Evolutionary conservation across 2,888 invertebrate species (phyloP), one percentile per base, ranked within the genome.

Genomic region (Coelinius sp.): DNA sequence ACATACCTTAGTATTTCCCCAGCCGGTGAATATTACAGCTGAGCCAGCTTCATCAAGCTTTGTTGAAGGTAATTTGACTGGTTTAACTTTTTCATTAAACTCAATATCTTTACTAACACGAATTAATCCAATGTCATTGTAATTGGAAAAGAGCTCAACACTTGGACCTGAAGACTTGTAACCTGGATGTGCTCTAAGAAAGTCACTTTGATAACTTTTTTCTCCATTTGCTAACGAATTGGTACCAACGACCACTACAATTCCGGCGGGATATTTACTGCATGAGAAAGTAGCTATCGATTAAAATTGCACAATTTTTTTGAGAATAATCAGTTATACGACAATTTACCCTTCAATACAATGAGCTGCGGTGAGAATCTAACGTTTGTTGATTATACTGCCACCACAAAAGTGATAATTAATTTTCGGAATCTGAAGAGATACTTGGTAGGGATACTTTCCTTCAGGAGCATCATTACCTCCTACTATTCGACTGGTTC

Each of bases 301-400:
- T n/a, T n/a, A n/a, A n/a, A n/a, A n/a, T n/a, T n/a, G n/a, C n/a
- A n/a, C n/a, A n/a, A n/a, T n/a, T n/a, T n/a, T n/a, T n/a, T n/a
- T n/a, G n/a, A n/a, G n/a, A n/a, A n/a, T n/a, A n/a, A n/a, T n/a
- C n/a, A n/a, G 12, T 62, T n/a, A 67, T 22, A 14, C 8, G 3
- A 52, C 8, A 20, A 46, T 1, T 24, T 78, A 90, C 90, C 88
- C 84, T 25, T 86, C 82, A 8, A 90, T 87, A 59, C 91, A 91
- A 75, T 90, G 90, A 0, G 91, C 90, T 0, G 91, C 90, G 0
- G 90, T 91, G 0, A 91, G 78, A 25, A 91, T 89, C 2, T 89
- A 89, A 8, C 89, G 82, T 0, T 89, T 88, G 25, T 89, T 89
- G 7, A 91, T 82, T 1, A 91, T 87, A 0, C 91, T 90, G 0